Evolutionary conservation across 2,888 invertebrate species (phyloP).

Genomic region (Phengaris arion): DNA sequence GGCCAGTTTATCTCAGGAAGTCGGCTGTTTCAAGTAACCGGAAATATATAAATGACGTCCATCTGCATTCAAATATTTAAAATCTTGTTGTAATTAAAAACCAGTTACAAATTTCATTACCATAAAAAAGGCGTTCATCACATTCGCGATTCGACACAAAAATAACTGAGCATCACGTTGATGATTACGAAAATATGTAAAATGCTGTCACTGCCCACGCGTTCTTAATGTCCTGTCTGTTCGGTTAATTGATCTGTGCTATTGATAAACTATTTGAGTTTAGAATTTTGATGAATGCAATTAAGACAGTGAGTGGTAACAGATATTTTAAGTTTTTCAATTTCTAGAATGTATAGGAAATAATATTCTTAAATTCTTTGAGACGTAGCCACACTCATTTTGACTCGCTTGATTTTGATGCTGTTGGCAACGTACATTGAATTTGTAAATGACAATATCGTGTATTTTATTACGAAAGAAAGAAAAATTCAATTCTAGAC

Average conservation of each 20-base stretch:
- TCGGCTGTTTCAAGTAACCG: not conserved
- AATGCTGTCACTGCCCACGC: not conserved
- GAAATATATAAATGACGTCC: slow-evolving; percentile 16
- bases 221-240: not conserved
- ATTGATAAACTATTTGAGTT: not conserved
- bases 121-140: slow-evolving; percentile 15
- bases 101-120: slow-evolving; percentile 11
- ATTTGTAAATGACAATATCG: not conserved
- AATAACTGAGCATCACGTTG: slow-evolving; percentile 7
- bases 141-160: slow-evolving; percentile 18
- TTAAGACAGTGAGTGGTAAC: not conserved
- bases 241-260: slow-evolving; percentile 6
- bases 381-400: too few species aligned
- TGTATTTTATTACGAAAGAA: not conserved
- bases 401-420: too few species aligned
- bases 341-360: too few species aligned
- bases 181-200: slow-evolving; percentile 17
- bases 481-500: not conserved
- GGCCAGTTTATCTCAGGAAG: slow-evolving; percentile 6
- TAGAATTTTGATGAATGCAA: not conserved
- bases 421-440: too few species aligned
- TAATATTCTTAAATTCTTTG: too few species aligned
- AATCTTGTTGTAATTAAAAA: slow-evolving; percentile 20
- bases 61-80: slow-evolving; percentile 12
- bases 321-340: too few species aligned